phyloP scores from a whole-genome alignment of 1,140 invertebrate genomes.

The Cotesia glomerata region DNA sequence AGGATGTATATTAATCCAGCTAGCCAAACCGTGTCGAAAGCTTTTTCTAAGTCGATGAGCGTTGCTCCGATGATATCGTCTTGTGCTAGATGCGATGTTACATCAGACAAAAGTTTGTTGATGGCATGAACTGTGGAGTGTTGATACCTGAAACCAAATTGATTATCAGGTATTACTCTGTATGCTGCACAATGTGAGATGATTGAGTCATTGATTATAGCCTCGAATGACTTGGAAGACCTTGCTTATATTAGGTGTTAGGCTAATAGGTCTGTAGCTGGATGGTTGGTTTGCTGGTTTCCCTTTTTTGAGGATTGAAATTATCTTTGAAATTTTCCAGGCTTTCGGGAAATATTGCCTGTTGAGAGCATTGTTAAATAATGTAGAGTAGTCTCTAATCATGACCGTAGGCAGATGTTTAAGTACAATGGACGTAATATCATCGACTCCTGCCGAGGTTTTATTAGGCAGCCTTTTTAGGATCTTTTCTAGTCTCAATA shows the following conservation, averaged over 20 bases:
- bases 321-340: slow-evolving; percentile 38
- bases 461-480: slow-evolving; percentile 27
- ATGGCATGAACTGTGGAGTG: slow-evolving; percentile 24
- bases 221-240: slow-evolving; percentile 38
- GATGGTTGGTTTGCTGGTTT: slow-evolving; percentile 21
- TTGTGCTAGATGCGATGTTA: neutral
- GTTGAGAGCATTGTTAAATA: slow-evolving; percentile 32
- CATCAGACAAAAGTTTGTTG: slow-evolving; percentile 23
- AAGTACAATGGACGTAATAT: slow-evolving; percentile 25
- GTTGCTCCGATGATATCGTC: slow-evolving; percentile 18
- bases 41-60: slow-evolving; percentile 24
- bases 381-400: slow-evolving; percentile 4
- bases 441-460: slow-evolving; percentile 31
- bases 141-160: slow-evolving; percentile 24
- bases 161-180: neutral
- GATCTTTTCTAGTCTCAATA: neutral
- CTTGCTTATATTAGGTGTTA: slow-evolving; percentile 39
- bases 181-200: neutral
- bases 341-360: slow-evolving; percentile 26
- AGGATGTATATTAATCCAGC: slow-evolving; percentile 38
- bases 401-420: slow-evolving; percentile 21
- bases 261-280: slow-evolving; percentile 38
- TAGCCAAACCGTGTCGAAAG: slow-evolving; percentile 33
- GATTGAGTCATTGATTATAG: slow-evolving; percentile 23
- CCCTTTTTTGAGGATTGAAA: slow-evolving; percentile 34